Base-by-base conservation (phyloP, 2,888 invertebrate species). In the Rhagium mordax region DNA sequence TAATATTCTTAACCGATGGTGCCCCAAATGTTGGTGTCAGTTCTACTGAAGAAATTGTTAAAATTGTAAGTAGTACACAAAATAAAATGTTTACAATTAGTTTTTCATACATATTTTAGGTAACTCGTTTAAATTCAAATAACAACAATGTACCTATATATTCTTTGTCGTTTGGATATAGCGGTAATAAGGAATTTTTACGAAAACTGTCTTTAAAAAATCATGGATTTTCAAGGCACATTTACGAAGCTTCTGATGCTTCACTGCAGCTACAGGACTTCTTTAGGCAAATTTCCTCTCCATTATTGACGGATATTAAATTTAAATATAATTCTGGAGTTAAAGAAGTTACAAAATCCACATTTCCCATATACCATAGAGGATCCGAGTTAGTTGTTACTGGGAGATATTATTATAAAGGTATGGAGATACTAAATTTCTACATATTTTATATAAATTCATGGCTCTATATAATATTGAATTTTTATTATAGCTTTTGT, bases 221-320 rank as follows among this genome's bases (percentile, higher is more conserved):
- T 86, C 88, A 89, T 27, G 94, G 93, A 2, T 92, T 93, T 85
- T 91, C 92, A 81, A 88, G 93, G 1, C 91, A 92, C 84, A 93
- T 94, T 78, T 93, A 93, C 86, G 93, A 92, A 84, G 92, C 91
- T 16, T 89, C 92, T 0, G 93, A 93, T 84, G 92, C 93, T 2
- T 89, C 90, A 75, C 85, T 92, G 53, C 94, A 94, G 85, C 87
- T 94, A 57, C 88, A 90, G 55, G 90, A 91, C 83, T 93, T 93
- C 87, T 93, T 92, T 88, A 89, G 89, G 41, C 91, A 93, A 86
- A 91, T 94, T 71, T 90, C 93, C 0, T 92, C 92, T 5, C 94
- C 94, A 0, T 87, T 93, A 13, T 88, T 94, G 60, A 88, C 91
- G 0, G 89, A 93, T 81, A 91, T 94, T 68, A 89, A 89, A 18